These are phyloP conservation scores for Drosophila serrata DNA, from an alignment of 1,140 invertebrate species.

Conservation along the genomic window DNA sequence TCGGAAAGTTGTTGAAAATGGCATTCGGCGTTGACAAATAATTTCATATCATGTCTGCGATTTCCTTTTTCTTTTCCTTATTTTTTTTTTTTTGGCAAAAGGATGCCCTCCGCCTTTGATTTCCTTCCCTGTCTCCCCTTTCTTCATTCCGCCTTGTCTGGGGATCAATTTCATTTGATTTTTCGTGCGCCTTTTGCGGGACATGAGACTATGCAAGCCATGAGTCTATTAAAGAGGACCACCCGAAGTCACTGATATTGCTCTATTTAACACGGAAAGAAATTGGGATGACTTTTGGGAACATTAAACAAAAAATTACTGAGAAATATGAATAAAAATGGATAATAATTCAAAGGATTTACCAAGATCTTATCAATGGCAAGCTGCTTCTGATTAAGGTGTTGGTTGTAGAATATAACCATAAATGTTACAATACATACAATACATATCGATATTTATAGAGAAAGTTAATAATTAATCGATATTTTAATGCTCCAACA, in stretches of 20 bases:
- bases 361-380: not conserved
- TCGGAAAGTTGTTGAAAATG: conserved; percentile 81
- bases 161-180: conserved; percentile 80
- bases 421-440: not conserved
- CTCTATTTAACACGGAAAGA: conserved; percentile 4
- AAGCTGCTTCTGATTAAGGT: too few relatives aligned
- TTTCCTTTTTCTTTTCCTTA: conserved; percentile 35
- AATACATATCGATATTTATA: not conserved
- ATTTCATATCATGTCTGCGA: conserved; percentile 81
- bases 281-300: not conserved
- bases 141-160: conserved; percentile 2
- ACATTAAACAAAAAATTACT: too few relatives aligned
- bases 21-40: conserved; percentile 82
- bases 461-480: not conserved
- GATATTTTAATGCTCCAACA: not conserved
- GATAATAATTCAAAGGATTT: too few relatives aligned
- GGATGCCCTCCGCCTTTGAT: conserved; percentile 49
- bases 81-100: conserved; percentile 33
- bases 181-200: conserved; percentile 38
- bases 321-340: too few relatives aligned
- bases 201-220: conserved; percentile 43
- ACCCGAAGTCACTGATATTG: conserved; percentile 11
- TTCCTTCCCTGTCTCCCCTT: conserved; percentile 5
- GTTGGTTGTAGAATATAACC: not conserved
- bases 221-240: conserved; percentile 49